phyloP scores from a whole-genome alignment of 2,797 vertebrate genomes.

The Crocodylus rhombifer region DNA sequence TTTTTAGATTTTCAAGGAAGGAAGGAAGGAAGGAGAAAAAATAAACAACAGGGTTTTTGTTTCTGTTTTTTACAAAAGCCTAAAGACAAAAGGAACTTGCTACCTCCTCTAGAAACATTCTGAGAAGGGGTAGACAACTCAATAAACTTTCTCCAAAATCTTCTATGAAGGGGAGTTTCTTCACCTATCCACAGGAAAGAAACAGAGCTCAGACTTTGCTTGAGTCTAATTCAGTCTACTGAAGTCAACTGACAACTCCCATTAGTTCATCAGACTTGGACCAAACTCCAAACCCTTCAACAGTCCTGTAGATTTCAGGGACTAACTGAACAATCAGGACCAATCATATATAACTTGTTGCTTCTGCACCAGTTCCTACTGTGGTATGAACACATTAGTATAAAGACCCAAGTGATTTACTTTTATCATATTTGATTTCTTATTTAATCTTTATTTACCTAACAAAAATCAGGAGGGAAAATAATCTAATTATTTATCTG shows the following conservation, averaged over 20 bases:
- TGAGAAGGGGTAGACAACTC: background rate
- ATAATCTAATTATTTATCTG: background rate
- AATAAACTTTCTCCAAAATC: background rate
- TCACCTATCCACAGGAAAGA: background rate
- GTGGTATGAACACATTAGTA: background rate
- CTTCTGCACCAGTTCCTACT: background rate
- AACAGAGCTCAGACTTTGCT: background rate
- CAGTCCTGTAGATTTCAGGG: background rate
- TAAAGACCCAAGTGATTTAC: background rate
- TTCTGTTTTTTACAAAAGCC: background rate
- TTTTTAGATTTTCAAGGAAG: background rate
- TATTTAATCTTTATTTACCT: background rate
- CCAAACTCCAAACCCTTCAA: background rate
- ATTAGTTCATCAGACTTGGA: background rate
- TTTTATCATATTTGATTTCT: background rate
- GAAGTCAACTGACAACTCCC: background rate
- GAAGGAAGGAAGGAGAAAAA: background rate
- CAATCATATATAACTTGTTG: background rate
- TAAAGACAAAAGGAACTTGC: background rate
- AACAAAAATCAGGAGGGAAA: conserved; percentile 15
- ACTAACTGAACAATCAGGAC: background rate
- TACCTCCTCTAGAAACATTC: background rate
- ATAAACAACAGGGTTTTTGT: background rate
- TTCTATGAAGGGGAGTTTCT: background rate
- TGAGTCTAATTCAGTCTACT: background rate